A percentile compares a stretch with the other conserved stretches of the same genome.
Conservation (phyloP, 2,797 vertebrate genomes). For the Eulemur coronatus region DNA sequence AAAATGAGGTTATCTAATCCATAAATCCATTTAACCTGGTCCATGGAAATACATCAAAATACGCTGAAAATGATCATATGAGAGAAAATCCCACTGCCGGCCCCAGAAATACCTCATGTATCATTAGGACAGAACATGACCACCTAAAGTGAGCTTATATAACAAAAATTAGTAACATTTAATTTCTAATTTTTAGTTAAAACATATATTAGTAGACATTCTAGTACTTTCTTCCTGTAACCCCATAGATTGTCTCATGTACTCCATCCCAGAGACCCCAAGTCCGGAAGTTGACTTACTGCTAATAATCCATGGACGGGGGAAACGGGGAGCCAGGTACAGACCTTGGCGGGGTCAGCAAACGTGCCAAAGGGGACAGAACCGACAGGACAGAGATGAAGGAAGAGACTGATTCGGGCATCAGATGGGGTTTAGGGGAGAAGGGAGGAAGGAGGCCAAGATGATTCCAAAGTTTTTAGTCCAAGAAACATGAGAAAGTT, state of each 20-base stretch:
- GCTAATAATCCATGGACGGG: neutral
- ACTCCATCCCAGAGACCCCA: neutral
- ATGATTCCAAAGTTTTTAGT: neutral
- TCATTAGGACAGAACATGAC: neutral
- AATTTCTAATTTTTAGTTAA: neutral
- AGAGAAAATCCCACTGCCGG: neutral
- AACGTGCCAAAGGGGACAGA: neutral
- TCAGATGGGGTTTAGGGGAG: neutral
- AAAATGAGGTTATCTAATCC: neutral
- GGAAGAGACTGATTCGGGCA: neutral
- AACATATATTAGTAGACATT: neutral
- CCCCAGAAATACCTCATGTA: fast-evolving
- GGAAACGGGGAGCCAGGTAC: neutral
- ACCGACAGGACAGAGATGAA: neutral
- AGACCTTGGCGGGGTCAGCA: neutral
- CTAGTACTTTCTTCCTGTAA: neutral
- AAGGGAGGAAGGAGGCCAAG: neutral
- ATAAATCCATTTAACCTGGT: neutral
- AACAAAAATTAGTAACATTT: neutral
- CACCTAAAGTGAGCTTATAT: neutral
- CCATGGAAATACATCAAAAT: neutral
- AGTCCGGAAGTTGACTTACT: neutral
- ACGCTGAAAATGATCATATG: neutral
- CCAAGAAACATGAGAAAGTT: neutral
- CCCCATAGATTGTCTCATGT: too few relatives aligned